Percentiles rank a stretch among this genome's conserved stretches.
Conservation (phyloP, 2,113 vertebrate genomes). For the Sminthopsis crassicaudata region DNA sequence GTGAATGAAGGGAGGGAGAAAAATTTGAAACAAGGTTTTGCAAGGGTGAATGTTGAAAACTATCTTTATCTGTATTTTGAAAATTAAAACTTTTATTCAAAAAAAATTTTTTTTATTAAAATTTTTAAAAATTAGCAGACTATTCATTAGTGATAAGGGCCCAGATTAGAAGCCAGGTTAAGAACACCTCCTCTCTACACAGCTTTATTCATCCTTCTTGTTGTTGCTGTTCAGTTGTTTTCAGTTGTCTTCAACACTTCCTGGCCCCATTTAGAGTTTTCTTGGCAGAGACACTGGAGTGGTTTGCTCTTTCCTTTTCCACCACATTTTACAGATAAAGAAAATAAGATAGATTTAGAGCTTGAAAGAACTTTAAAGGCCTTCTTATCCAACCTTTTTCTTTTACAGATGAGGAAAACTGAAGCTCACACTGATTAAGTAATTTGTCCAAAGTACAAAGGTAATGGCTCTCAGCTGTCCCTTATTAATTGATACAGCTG, state of each 20-base stretch:
- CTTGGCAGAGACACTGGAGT: neutral
- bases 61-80: too few relatives aligned
- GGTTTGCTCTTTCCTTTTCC: neutral
- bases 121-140: neutral
- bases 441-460: neutral
- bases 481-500: neutral
- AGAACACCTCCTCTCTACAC: neutral
- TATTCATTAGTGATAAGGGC: neutral
- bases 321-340: neutral
- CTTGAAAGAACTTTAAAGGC: neutral
- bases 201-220: neutral
- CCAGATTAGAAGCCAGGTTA: neutral
- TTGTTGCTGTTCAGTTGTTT: neutral
- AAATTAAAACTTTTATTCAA: too few relatives aligned
- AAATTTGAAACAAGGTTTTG: too few relatives aligned
- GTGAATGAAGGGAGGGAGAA: too few relatives aligned
- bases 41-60: too few relatives aligned
- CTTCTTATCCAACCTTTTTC: neutral
- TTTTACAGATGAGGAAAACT: constrained; percentile 7
- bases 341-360: neutral
- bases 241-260: neutral
- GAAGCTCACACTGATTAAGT: neutral
- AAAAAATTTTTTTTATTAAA: too few relatives aligned
- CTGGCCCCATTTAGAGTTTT: neutral
- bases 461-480: neutral